Evolutionary conservation across 2,888 invertebrate genomes (phyloP), one percentile per base, ranked within the genome.

Genomic region (Pseudococcus viburni): DNA sequence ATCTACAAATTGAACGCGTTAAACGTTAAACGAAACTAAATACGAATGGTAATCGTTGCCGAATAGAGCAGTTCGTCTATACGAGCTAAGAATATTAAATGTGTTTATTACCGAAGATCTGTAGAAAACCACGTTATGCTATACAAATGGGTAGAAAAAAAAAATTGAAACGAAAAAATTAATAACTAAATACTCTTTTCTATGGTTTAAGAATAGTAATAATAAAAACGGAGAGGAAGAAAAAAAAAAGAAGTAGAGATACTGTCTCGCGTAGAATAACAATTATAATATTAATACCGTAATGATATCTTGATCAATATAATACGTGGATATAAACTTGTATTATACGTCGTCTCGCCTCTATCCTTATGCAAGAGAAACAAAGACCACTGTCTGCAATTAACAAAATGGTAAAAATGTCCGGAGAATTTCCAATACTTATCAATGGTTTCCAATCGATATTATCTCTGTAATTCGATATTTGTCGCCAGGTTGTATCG

Each of bases 241-340:
- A 12, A n/a, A 6, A 9, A 33, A 80, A 80, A 80, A 80, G 42
- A n/a, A 17, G n/a, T 80, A n/a, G 8, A n/a, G 80, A 80, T 42
- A 80, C 17, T 73, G 80, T 33, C 80, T 39, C 39, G 80, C 80
- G 7, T 19, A 42, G 80, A 80, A 80, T 80, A 80, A 80, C 80
- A 80, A 80, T 80, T 80, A 46, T 80, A 80, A 80, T 80, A 80
- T 80, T 80, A 80, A 80, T 80, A 80, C 26, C 26, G 26, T 33
- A 80, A 80, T 80, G 80, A 80, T 80, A 80, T 80, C 80, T 80
- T 80, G 80, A 80, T 80, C 80, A 80, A 80, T 80, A 59, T 19
- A 51, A 51, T 15, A 15, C 19, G 68, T 68, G 22, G 19, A 55
- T 59, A 19, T 59, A 64, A 7, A 33, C 22, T 19, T 22, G 68